These are phyloP conservation scores for Paramormyrops hopkinsi DNA, from an alignment of 2,797 vertebrate genomes.

Conservation along the genomic window DNA sequence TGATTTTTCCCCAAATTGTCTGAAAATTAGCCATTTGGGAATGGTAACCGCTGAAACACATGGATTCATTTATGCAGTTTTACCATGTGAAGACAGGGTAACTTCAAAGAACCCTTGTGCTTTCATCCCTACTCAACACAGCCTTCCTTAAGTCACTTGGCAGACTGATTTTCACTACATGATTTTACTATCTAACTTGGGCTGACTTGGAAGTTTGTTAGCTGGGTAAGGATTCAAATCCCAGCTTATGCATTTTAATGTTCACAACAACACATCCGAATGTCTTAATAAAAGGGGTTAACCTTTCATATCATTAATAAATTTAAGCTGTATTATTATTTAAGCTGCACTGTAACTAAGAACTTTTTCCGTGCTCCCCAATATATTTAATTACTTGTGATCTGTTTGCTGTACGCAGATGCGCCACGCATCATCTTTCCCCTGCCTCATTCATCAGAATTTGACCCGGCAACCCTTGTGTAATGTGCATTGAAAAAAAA, in stretches of 20 bases:
- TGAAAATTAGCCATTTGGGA: neutral
- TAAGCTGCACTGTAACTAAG: neutral
- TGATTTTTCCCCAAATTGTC: neutral
- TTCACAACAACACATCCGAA: neutral
- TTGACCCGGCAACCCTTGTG: neutral
- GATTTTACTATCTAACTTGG: neutral
- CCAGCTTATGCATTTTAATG: slow-evolving; percentile 6
- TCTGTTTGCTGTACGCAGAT: neutral
- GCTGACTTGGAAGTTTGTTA: neutral
- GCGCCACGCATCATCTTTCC: neutral
- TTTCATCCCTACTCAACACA: neutral
- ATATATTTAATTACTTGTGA: neutral
- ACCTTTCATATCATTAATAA: neutral
- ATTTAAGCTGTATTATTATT: neutral
- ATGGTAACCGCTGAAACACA: neutral
- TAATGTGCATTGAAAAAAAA: neutral
- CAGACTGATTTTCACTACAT: neutral
- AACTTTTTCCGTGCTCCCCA: neutral
- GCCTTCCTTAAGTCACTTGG: neutral
- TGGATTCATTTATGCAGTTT: slow-evolving; percentile 6
- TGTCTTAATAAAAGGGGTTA: slow-evolving; percentile 8
- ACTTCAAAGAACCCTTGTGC: neutral
- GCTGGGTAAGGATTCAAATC: neutral
- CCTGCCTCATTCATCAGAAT: neutral
- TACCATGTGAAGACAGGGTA: neutral